A percentile compares a stretch with the other conserved stretches of the same genome.
Conservation (phyloP, 1,140 invertebrate species). For the Pseudachorutes palmiensis region DNA sequence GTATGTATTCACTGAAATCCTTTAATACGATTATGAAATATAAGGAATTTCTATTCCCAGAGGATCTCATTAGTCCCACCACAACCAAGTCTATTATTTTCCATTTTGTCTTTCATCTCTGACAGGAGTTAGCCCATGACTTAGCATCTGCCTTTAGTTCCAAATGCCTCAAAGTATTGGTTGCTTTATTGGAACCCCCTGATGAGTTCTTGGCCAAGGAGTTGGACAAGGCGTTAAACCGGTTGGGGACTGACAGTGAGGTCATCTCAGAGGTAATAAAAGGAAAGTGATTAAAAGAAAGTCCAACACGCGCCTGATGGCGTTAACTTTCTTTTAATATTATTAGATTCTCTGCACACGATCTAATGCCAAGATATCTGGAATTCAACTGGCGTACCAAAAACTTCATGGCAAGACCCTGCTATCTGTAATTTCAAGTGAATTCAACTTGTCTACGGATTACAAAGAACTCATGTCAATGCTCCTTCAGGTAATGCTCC, state of each 20-base stretch:
- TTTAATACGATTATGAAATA: background rate
- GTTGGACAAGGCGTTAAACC: constrained; percentile 58
- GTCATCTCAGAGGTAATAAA: constrained; percentile 50
- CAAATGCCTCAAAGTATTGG: constrained; percentile 66
- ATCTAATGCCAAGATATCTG: constrained; percentile 56
- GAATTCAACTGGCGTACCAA: constrained; percentile 58
- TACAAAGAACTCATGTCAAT: constrained; percentile 62
- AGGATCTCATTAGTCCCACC: background rate
- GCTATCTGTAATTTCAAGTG: constrained; percentile 65
- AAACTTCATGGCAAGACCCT: constrained; percentile 59
- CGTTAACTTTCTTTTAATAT: background rate
- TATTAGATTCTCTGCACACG: constrained; percentile 59
- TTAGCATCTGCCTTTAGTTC: constrained; percentile 65
- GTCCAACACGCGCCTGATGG: background rate
- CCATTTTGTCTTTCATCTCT: background rate
- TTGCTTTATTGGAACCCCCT: constrained; percentile 60
- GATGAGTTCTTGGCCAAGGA: constrained; percentile 62
- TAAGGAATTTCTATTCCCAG: background rate
- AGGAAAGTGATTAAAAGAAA: background rate
- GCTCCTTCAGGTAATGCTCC: constrained; percentile 49
- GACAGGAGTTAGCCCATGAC: constrained; percentile 60
- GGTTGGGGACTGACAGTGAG: constrained; percentile 53
- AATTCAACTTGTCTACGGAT: constrained; percentile 64
- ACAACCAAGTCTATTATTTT: background rate
- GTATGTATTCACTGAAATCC: background rate